Percentiles rank a stretch among this genome's conserved stretches.
Evolutionary conservation across 2,113 vertebrate species (phyloP).

Genomic region (Bujurquina vittata): DNA sequence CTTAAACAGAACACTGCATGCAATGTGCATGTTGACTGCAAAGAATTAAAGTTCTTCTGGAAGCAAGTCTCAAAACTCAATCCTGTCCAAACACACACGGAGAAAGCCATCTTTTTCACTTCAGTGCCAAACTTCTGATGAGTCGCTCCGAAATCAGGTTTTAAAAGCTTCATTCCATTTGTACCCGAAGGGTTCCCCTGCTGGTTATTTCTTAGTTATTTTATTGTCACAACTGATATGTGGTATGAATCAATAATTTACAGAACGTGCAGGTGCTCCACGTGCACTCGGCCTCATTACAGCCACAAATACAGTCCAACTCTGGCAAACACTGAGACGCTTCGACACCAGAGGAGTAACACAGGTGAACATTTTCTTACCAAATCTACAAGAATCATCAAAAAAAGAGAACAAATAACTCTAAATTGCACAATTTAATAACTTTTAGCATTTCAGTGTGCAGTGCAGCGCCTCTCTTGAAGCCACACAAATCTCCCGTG

Average conservation of each 20-base stretch:
- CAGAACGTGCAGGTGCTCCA: too few species aligned
- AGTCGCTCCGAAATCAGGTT: neutral
- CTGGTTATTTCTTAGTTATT: too few species aligned
- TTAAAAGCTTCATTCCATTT: neutral
- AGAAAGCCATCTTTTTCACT: neutral
- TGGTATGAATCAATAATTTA: too few species aligned
- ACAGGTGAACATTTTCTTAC: neutral
- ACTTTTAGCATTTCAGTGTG: neutral
- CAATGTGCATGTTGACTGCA: neutral
- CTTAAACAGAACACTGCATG: fast-evolving
- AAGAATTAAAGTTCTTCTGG: neutral
- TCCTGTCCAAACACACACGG: neutral
- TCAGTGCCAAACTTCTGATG: neutral
- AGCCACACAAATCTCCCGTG: neutral
- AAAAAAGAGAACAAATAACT: neutral
- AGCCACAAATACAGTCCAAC: neutral
- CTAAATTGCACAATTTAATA: neutral
- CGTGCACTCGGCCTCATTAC: too few species aligned
- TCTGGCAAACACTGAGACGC: neutral
- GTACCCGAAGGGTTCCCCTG: neutral
- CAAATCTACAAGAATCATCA: neutral
- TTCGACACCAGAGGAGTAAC: neutral
- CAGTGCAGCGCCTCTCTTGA: neutral
- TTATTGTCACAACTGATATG: too few species aligned
- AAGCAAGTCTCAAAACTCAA: neutral